Evolutionary conservation across 2,797 vertebrate genomes (phyloP), one percentile per base, ranked within the genome.

Genomic region (Smutsia temminckii): DNA sequence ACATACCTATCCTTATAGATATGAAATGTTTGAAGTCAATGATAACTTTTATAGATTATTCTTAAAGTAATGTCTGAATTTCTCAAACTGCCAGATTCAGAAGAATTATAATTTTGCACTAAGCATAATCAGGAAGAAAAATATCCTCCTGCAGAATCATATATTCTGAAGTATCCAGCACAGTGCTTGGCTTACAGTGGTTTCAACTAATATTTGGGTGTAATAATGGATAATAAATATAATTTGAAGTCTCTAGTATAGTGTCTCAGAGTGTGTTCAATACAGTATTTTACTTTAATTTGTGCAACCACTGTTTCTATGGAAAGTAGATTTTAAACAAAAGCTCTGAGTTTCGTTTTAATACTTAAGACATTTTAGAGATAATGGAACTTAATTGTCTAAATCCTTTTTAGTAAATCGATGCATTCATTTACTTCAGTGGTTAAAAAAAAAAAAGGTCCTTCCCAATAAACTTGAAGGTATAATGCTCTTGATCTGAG

Each of bases 391-490:
- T 89, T 92, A 71, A 74, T 49, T 75, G 80, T 83, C 49, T 57
- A 61, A 93, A 83, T 87, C 29, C 53, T 94, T 93, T 84, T 77
- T 89, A 81, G 49, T 89, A 75, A 87, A 69, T 69, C 42, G 69
- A 66, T 78, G 25, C 12, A 77, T 92, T 91, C 55, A 77, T 83
- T 87, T 87, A 68, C 18, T 86, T 93, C 21, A 95, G 3, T 85
- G 11, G 1, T 23, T 46, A 25, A 77, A 89, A 89, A 89, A 53
- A 83, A 51, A 77, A 21, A 32, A 88, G 34, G 21, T 61, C 63
- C 18, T 63, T 95, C 18, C 14, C 14, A 81, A 7, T 61, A 64
- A 21, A 85, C 34, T 40, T 92, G 29, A 32, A 25, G 25, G 57
- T 78, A 21, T 49, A 68, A 18, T 86, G 49, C 25, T 75, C 0